Evolutionary conservation across 2,888 invertebrate species (phyloP).

Genomic region (Pristionchus japonicus): DNA sequence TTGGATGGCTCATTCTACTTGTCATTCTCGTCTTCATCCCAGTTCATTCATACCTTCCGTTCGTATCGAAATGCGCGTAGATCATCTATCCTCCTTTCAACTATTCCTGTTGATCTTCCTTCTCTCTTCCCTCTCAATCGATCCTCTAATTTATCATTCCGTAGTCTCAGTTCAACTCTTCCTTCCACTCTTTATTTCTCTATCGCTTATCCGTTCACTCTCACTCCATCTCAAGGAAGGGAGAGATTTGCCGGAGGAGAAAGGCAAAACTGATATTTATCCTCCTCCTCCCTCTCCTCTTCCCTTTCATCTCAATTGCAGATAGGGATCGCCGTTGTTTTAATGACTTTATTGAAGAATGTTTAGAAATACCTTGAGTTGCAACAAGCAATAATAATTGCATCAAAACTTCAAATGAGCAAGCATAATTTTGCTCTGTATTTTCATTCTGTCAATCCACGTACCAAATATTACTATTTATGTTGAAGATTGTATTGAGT

Average conservation of each 20-base stretch:
- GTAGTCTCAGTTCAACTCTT: slow-evolving; percentile 12
- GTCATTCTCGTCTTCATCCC: neutral
- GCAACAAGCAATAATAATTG: too few species aligned
- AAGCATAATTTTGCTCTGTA: too few species aligned
- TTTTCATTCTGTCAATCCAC: too few species aligned
- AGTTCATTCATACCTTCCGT: too few species aligned
- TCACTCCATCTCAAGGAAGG: slow-evolving; percentile 11
- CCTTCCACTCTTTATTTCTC: neutral
- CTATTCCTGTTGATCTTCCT: neutral
- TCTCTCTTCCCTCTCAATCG: neutral
- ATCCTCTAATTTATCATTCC: slow-evolving; percentile 13
- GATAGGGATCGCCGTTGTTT: neutral
- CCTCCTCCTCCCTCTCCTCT: neutral
- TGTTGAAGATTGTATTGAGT: too few species aligned
- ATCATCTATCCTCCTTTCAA: neutral
- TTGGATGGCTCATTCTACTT: neutral
- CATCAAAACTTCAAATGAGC: too few species aligned
- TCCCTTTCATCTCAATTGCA: slow-evolving; percentile 17
- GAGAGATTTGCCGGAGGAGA: neutral
- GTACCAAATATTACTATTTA: too few species aligned
- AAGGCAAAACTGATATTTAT: slow-evolving; percentile 31
- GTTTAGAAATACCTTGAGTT: neutral
- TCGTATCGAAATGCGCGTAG: too few species aligned
- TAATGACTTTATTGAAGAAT: neutral
- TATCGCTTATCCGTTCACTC: neutral